Evolutionary conservation across 2,113 vertebrate species (phyloP).

Genomic region (Corythornis madagascariensis): DNA sequence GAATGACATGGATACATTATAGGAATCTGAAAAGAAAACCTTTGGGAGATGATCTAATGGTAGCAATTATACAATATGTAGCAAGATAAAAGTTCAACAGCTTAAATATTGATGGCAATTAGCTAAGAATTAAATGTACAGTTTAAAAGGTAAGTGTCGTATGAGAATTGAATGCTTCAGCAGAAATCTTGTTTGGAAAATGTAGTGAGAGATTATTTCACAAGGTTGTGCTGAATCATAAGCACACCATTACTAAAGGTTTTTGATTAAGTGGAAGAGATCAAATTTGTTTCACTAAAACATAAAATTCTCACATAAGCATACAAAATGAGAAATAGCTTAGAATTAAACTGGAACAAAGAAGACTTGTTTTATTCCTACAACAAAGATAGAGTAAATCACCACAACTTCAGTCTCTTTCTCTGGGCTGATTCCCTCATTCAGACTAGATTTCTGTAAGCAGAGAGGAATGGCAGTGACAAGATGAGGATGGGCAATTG

Average conservation of each 20-base stretch:
- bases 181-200: conserved; percentile 68
- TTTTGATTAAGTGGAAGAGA: conserved; percentile 46
- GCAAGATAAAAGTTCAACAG: conserved; percentile 70
- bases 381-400: background rate
- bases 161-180: conserved; percentile 69
- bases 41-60: conserved; percentile 71
- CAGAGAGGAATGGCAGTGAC: background rate
- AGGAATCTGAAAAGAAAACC: conserved; percentile 61
- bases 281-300: conserved; percentile 29
- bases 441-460: background rate
- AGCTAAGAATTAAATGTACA: conserved; percentile 73
- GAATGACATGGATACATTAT: conserved; percentile 26
- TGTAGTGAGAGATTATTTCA: conserved; percentile 44
- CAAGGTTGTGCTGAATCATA: conserved; percentile 29
- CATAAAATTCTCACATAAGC: conserved; percentile 2
- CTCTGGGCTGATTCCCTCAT: background rate
- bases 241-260: conserved; percentile 20
- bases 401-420: background rate
- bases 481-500: background rate
- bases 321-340: background rate
- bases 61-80: conserved; percentile 67
- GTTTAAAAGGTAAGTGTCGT: conserved; percentile 66
- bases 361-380: background rate
- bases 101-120: conserved; percentile 77
- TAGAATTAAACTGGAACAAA: background rate